These are phyloP conservation scores for Fistularia commersonii DNA, from an alignment of 2,797 vertebrate genomes.

Conservation along the genomic window DNA sequence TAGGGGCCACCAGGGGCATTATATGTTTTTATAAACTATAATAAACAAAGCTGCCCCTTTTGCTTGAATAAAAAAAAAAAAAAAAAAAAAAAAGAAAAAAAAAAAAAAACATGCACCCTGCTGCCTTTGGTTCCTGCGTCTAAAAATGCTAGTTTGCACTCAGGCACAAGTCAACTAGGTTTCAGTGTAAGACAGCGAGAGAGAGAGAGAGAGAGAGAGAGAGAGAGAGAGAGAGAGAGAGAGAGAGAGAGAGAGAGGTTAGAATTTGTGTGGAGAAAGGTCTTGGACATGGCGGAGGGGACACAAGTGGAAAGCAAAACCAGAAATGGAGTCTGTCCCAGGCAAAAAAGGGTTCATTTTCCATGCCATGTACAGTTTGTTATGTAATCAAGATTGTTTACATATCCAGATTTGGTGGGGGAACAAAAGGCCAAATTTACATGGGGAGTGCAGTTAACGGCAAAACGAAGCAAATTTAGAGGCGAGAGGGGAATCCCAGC, in stretches of 20 bases:
- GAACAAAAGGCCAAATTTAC: slow-evolving; percentile 57
- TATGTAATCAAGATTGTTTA: slow-evolving; percentile 78
- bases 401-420: slow-evolving; percentile 48
- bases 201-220: too few relatives aligned
- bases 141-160: too few relatives aligned
- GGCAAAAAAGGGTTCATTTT: slow-evolving; percentile 41
- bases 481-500: slow-evolving; percentile 6
- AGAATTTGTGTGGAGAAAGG: slow-evolving; percentile 56
- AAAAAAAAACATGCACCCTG: too few relatives aligned
- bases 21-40: slow-evolving; percentile 18
- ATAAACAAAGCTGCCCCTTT: slow-evolving; percentile 24
- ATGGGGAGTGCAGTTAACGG: slow-evolving; percentile 41
- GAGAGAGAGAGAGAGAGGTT: slow-evolving; percentile 50
- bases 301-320: slow-evolving; percentile 68
- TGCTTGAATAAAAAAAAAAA: too few relatives aligned
- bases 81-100: too few relatives aligned
- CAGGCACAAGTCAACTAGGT: too few relatives aligned
- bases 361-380: slow-evolving; percentile 56
- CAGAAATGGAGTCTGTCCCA: slow-evolving; percentile 60
- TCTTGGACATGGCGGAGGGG: slow-evolving; percentile 58
- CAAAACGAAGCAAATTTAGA: slow-evolving; percentile 42
- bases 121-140: too few relatives aligned
- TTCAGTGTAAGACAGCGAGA: too few relatives aligned
- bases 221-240: slow-evolving; percentile 38
- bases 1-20: slow-evolving; percentile 3